Conservation (phyloP, 2,888 invertebrate genomes). For the Ormyrus labotus region DNA sequence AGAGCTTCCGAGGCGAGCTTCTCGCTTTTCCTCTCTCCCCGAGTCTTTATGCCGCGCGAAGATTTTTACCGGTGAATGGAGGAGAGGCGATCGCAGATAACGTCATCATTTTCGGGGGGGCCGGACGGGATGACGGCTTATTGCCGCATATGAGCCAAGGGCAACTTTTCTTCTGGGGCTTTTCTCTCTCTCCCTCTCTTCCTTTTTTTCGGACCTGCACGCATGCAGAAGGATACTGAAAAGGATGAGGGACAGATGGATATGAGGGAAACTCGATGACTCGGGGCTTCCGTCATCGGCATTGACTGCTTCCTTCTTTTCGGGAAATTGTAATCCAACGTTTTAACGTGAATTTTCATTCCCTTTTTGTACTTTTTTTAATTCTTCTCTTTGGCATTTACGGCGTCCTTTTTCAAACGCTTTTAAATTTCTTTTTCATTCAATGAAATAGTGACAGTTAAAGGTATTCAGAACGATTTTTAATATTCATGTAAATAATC, state of each 20-base stretch:
- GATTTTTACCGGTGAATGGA: conserved; percentile 10
- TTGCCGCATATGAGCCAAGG: neutral
- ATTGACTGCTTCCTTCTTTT: neutral
- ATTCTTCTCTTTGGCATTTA: no score
- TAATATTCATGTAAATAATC: no score
- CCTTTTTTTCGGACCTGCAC: neutral
- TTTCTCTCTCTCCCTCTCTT: neutral
- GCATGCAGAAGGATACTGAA: conserved; percentile 3
- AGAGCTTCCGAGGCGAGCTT: conserved; percentile 13
- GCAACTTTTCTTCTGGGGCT: neutral
- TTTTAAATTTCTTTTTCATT: no score
- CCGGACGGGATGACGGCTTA: conserved; percentile 13
- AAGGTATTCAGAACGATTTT: no score
- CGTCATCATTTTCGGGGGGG: conserved; percentile 42
- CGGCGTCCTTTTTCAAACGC: no score
- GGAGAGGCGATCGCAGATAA: conserved; percentile 41
- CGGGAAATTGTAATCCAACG: neutral
- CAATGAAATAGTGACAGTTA: no score
- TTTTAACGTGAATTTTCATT: neutral
- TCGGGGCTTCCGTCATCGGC: conserved; percentile 17
- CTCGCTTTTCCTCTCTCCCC: neutral
- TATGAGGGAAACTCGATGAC: conserved; percentile 42
- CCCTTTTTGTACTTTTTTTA: no score
- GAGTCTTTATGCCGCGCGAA: neutral
- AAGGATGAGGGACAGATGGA: conserved; percentile 38